Base-by-base conservation (phyloP, 1,140 invertebrate genomes). In the Drosophila truncata region DNA sequence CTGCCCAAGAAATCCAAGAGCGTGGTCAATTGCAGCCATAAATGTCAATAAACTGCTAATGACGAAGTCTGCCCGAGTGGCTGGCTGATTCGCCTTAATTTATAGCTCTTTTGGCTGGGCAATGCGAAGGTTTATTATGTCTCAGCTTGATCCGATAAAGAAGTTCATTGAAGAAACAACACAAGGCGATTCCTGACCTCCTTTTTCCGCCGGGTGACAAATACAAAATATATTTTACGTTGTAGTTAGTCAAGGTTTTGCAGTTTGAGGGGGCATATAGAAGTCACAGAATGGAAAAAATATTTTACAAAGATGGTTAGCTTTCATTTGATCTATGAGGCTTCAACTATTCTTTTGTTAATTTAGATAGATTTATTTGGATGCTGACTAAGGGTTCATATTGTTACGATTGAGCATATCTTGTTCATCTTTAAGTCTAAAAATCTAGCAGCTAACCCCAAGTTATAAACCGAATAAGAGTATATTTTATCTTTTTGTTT, bases 91-190 rank as follows among this genome's bases (percentile, higher is more conserved):
- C 35, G 27, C 33, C 20, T 11, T 31, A 27, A 65, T 41, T 42
- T 42, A 65, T 35, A 14, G 44, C 61, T 41, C 18, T 33, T 27
- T n/a, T 14, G 11, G 37, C 39, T 54, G 64, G 18, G n/a, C 66
- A 69, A 70, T 35, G 25, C 8, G 27, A 54, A 54, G 63, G 29
- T 55, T 70, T 50, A 72, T 50, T n/a, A 11, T 25, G 20, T 23
- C 29, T 14, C 31, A 27, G 11, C 44, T 29, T 41, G 14, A 29
- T 23, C 23, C 37, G 52, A 72, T 72, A 60, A 72, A 16, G 27
- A 49, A 39, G 52, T 71, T 72, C 66, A 72, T 71, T 72, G 52
- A 60, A 39, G 33, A 47, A 70, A 20, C 18, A 20, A 16, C 23
- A 71, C 52, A 71, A 71, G 42, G 52, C 35, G n/a, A 42, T 39